Evolutionary conservation across 2,888 invertebrate genomes (phyloP).

Genomic region (Pilophorus perplexus): DNA sequence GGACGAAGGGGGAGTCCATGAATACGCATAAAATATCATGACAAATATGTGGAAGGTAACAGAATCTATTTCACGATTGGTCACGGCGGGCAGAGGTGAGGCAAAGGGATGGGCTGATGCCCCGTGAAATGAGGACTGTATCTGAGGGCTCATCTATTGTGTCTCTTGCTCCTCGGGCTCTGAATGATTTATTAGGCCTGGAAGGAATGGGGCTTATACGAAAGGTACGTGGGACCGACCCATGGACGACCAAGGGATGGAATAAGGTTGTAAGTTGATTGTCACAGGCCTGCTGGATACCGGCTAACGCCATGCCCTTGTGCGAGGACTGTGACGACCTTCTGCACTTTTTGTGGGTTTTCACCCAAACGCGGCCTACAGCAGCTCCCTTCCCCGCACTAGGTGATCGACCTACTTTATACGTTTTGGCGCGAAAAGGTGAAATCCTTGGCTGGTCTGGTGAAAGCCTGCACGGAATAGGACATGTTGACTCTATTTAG

Average conservation of each 20-base stretch:
- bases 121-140: constrained; percentile 38
- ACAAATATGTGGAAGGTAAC: constrained; percentile 30
- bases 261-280: neutral
- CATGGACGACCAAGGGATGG: neutral
- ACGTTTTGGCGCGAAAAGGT: no score
- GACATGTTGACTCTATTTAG: no score
- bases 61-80: constrained; percentile 38
- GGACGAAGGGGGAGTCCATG: neutral
- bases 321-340: no score
- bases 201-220: constrained; percentile 10
- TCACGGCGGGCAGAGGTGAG: constrained; percentile 12
- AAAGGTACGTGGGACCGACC: neutral
- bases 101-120: constrained; percentile 12
- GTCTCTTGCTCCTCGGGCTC: neutral
- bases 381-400: no score
- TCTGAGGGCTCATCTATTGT: constrained; percentile 31
- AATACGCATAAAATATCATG: constrained; percentile 38
- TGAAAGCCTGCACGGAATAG: no score
- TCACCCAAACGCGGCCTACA: no score
- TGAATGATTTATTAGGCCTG: constrained; percentile 37
- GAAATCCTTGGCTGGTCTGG: no score
- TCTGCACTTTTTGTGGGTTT: no score
- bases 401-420: no score
- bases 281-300: no score
- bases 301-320: no score